Conservation (phyloP, 2,797 vertebrate genomes). For the Argentina silus region DNA sequence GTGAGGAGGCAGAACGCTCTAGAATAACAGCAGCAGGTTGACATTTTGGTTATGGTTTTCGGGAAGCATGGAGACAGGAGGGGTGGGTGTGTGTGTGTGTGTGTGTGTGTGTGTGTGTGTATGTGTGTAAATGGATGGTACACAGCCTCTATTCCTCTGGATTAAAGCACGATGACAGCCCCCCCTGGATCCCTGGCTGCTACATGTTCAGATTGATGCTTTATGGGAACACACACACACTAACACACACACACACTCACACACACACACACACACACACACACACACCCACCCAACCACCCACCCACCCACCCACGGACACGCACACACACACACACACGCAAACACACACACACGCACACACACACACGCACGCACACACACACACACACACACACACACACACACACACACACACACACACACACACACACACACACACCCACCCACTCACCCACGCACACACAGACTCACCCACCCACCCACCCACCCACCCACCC, state of each 20-base stretch:
- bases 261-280: too few relatives aligned
- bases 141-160: conserved; percentile 26
- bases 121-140: not conserved
- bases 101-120: not conserved
- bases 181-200: not conserved
- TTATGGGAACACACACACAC: conserved; percentile 18
- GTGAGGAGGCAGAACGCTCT: not conserved
- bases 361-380: conserved; percentile 28
- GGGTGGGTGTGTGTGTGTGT: not conserved
- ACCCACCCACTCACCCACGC: too few relatives aligned
- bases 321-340: conserved; percentile 16
- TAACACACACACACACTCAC: conserved; percentile 8
- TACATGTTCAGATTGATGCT: conserved; percentile 21
- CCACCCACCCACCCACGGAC: conserved; percentile 27
- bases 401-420: conserved; percentile 22
- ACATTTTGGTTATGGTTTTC: too few relatives aligned
- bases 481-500: too few relatives aligned
- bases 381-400: conserved; percentile 23
- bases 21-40: too few relatives aligned
- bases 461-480: conserved; percentile 34
- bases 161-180: conserved; percentile 31
- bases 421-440: conserved; percentile 21
- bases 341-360: conserved; percentile 19
- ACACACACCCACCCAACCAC: too few relatives aligned
- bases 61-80: not conserved